phyloP scores from a whole-genome alignment of 2,797 vertebrate species.

The Onychomys leucogaster region DNA sequence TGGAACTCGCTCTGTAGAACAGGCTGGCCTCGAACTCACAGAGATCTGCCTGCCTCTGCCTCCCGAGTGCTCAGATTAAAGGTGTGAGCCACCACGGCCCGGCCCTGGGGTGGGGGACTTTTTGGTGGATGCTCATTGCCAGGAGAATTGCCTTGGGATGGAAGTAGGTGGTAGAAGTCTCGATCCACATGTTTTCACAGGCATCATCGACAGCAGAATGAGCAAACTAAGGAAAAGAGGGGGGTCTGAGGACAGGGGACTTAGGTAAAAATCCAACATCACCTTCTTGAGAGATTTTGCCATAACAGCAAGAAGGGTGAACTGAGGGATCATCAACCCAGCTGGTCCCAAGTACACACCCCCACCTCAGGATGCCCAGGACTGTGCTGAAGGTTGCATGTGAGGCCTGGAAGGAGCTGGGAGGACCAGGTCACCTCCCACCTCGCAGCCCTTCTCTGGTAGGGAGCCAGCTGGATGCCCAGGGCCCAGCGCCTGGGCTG shows the following conservation, averaged over 20 bases:
- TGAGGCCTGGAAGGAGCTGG: neutral
- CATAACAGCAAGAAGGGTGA: neutral
- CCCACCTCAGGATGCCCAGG: neutral
- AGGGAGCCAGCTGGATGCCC: neutral
- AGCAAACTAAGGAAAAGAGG: neutral
- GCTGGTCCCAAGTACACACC: neutral
- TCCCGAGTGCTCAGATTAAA: neutral
- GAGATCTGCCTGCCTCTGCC: neutral
- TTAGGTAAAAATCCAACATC: neutral
- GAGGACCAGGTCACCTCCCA: neutral
- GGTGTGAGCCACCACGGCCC: neutral
- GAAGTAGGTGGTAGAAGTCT: too few species aligned
- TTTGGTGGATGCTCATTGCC: neutral
- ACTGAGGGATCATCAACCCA: neutral
- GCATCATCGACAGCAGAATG: neutral
- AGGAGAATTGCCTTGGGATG: neutral
- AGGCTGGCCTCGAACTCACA: neutral
- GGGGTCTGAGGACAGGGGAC: neutral
- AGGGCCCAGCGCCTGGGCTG: constrained; percentile 4
- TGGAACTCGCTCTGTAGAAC: neutral
- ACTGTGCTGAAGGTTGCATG: neutral
- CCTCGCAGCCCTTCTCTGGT: neutral
- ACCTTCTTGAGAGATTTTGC: neutral
- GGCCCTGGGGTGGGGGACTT: neutral
- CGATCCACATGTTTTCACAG: neutral